Conservation (phyloP, 2,113 vertebrate species). For the Rostratula benghalensis region DNA sequence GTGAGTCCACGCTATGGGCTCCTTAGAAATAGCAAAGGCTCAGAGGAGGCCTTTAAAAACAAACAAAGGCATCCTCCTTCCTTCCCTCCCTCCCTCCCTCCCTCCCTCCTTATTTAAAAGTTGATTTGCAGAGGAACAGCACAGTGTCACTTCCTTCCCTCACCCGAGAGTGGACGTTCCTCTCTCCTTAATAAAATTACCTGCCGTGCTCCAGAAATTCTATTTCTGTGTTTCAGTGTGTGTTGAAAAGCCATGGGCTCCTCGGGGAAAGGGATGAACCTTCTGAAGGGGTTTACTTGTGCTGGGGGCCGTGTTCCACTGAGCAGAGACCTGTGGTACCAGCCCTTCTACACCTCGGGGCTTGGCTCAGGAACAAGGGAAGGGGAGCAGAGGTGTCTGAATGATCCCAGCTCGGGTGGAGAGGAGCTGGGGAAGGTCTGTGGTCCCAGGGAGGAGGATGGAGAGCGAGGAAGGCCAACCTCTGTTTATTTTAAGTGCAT, state of each 20-base stretch:
- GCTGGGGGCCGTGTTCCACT: rapidly evolving
- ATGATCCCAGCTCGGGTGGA: rapidly evolving
- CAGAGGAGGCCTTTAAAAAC: background rate
- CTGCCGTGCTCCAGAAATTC: background rate
- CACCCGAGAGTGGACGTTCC: background rate
- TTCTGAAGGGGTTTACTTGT: background rate
- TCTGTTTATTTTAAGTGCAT: background rate
- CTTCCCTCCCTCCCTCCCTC: background rate
- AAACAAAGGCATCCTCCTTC: background rate
- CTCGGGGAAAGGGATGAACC: background rate
- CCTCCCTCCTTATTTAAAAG: background rate
- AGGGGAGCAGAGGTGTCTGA: rapidly evolving
- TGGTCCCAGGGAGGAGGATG: background rate
- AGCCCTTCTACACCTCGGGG: background rate
- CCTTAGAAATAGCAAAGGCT: background rate
- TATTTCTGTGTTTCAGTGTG: background rate
- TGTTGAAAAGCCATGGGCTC: background rate
- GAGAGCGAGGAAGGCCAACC: background rate
- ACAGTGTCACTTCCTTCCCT: background rate
- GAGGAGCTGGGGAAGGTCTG: background rate
- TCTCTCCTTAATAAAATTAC: background rate
- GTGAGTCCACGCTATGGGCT: rapidly evolving
- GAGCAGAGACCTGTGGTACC: rapidly evolving
- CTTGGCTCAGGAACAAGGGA: rapidly evolving
- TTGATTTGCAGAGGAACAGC: background rate